Base-by-base conservation (phyloP, 2,797 vertebrate species). In the Balearica regulorum region DNA sequence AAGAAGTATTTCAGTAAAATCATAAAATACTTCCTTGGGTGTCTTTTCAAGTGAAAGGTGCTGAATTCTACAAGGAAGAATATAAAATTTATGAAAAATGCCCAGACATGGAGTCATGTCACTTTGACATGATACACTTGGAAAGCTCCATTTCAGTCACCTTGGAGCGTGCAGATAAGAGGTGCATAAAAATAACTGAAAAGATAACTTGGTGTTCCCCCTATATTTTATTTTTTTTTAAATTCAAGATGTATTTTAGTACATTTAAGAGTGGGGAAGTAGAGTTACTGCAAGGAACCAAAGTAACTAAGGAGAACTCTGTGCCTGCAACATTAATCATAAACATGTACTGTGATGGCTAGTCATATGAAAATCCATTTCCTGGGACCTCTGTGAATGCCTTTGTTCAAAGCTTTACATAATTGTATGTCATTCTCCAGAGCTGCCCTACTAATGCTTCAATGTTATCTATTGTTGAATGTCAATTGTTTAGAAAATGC, bases 331-430 rank as follows among this genome's bases (percentile, higher is more conserved):
- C 75, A 18, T 80, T 89, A 77, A 44, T 60, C 1, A 0, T 60
- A 82, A 82, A 53, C 9, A 10, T 0, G 0, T 29, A 51, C n/a
- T 48, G 60, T 31, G 48, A 41, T 60, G 81, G 51, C 53, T 61
- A 72, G 73, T 93, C 69, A 35, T 64, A 77, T 29, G 76, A 94
- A 97, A 96, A 92, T 80, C n/a, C 49, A 61, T 62, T 97, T 96
- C 86, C 90, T 68, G 88, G 92, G 37, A 35, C 87, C 82, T 82
- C 53, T 92, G 80, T 89, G 85, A 87, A 78, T 54, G 66, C 72
- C 64, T 78, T 86, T 94, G 68, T 95, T 94, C 80, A 41, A 61
- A 88, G 55, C 75, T 94, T 94, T 93, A 28, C 70, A 16, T 86
- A 88, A 92, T 39, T 84, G 20, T 84, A 3, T 71, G 83, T 78